Percentiles rank a stretch among this genome's conserved stretches.
Conservation (phyloP, 2,113 vertebrate species). For the Anarrhichthys ocellatus region DNA sequence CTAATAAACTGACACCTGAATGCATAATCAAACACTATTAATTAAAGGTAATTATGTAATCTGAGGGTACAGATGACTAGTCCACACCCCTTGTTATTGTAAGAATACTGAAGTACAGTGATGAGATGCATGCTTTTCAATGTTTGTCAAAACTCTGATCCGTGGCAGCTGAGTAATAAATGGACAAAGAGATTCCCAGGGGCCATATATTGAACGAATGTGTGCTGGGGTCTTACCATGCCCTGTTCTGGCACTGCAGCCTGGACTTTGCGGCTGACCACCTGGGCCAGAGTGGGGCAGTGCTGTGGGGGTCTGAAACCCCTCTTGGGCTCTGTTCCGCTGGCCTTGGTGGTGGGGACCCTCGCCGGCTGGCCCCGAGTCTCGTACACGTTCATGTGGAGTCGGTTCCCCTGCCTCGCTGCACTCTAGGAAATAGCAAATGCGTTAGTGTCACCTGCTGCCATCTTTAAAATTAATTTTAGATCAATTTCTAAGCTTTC, state of each 20-base stretch:
- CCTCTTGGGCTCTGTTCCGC: constrained; percentile 79
- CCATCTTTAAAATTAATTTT: background rate
- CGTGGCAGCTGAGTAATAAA: background rate
- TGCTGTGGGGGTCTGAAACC: constrained; percentile 84
- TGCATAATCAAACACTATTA: no score
- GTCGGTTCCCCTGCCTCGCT: constrained; percentile 79
- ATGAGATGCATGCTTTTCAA: background rate
- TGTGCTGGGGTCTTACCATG: constrained; percentile 71
- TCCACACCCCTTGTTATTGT: background rate
- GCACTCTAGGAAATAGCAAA: constrained; percentile 70
- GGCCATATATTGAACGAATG: background rate
- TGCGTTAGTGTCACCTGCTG: background rate
- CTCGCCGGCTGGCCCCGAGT: constrained; percentile 71
- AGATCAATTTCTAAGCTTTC: background rate
- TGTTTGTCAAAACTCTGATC: background rate
- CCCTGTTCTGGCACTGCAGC: constrained; percentile 80
- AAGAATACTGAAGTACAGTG: background rate
- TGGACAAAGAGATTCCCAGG: no score
- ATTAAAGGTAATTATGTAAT: no score
- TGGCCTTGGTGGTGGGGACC: constrained; percentile 66
- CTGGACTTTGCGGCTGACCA: constrained; percentile 82
- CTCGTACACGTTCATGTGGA: constrained; percentile 85
- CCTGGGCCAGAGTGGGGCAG: constrained; percentile 79
- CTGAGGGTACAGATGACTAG: background rate
- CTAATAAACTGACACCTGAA: no score